Evolutionary conservation across 37 sponge, comb jelly and placozoan genomes (phyloP), one percentile per base, ranked within the genome.

Genomic region (Mnemiopsis leidyi): DNA sequence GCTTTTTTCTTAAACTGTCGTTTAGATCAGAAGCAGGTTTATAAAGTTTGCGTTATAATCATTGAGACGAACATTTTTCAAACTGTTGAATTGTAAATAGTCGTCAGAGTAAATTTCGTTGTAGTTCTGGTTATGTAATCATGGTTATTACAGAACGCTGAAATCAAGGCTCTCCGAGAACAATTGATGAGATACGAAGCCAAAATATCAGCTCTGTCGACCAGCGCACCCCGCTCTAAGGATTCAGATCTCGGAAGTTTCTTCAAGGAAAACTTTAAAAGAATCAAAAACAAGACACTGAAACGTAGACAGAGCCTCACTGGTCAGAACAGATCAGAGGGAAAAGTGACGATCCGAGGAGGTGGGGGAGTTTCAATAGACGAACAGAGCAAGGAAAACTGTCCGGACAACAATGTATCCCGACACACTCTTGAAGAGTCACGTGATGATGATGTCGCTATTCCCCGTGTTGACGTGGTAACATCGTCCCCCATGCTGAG

Each of bases 121-220:
- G 61, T 48, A 18, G 61, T n/a, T n/a, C n/a, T n/a, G 61, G 61
- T 48, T 48, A 13, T 48, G 61, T 48, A 48, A 48, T 48, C 61
- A 13, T 48, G 5, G 5, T 13, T 48, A 20, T 85, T 61, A 20
- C 90, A 85, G 90, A 37, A 85, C 61, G 79, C 33, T 20, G 90
- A 85, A 61, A 40, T 85, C n/a, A 85, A 40, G 23, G 40, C 90
- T 1, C 90, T 85, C 24, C 90, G 90, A 9, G 61, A 85, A 37
- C 33, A 85, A 28, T 7, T 85, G n/a, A 23, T 23, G 90, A 38
- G 40, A 25, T 85, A 85, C 30, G 90, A 85, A 85, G 90, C 90
- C 61, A 38, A 7, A 25, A 85, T 85, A 2, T 35, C 90, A 20
- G 90, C 90, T 13, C 90, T 85, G 16, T 33, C 3, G 36, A 32